Evolutionary conservation across 2,888 invertebrate genomes (phyloP).

Genomic region (Nebria brevicollis): DNA sequence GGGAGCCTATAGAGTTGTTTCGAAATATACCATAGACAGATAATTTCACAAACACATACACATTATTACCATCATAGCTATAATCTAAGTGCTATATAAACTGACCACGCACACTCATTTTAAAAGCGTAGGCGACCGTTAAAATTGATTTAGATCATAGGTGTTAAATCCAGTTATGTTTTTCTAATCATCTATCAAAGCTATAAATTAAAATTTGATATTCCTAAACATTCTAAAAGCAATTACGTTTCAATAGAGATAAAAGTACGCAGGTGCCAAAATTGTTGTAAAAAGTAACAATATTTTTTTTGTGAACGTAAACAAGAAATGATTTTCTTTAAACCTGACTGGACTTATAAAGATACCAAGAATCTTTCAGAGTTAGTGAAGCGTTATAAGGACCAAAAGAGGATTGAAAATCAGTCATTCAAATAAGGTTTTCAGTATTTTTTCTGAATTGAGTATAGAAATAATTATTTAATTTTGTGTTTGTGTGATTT

Average conservation of each 20-base stretch:
- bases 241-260: too few relatives aligned
- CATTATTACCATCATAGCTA: not conserved
- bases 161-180: not conserved
- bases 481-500: not conserved
- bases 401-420: not conserved
- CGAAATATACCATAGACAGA: not conserved
- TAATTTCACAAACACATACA: not conserved
- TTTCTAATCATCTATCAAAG: not conserved
- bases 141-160: slow-evolving; percentile 1
- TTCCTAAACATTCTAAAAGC: not conserved
- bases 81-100: not conserved
- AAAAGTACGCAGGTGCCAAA: too few relatives aligned
- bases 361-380: not conserved
- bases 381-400: not conserved
- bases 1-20: slow-evolving; percentile 10
- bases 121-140: not conserved
- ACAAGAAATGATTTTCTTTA: not conserved
- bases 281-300: too few relatives aligned
- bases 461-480: not conserved
- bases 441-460: not conserved
- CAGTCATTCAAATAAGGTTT: not conserved
- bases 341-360: not conserved
- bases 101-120: not conserved
- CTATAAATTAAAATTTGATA: not conserved
- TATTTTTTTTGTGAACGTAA: too few relatives aligned